Conservation (phyloP, 2,113 vertebrate species). For the Serilophus lunatus region DNA sequence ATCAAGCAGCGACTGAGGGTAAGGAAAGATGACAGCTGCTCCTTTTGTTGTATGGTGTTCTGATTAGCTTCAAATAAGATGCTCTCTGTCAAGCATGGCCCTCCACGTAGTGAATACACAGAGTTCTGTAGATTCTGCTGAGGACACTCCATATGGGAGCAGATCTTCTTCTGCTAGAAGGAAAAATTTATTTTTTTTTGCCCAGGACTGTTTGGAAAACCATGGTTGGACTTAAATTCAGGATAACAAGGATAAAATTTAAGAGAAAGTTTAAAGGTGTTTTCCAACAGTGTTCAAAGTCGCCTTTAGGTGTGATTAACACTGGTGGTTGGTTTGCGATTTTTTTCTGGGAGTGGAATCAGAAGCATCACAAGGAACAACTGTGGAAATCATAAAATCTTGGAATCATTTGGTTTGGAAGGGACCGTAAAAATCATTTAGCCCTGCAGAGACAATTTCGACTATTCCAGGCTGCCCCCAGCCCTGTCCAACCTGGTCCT, state of each 20-base stretch:
- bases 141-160: neutral
- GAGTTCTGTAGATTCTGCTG: neutral
- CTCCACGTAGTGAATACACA: neutral
- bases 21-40: conserved; percentile 26
- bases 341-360: neutral
- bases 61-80: conserved; percentile 11
- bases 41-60: neutral
- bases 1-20: neutral
- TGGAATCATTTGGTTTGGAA: neutral
- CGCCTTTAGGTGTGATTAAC: neutral
- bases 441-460: neutral
- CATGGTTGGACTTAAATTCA: neutral
- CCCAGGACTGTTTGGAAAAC: neutral
- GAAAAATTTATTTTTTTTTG: neutral
- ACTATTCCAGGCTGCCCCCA: neutral
- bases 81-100: neutral
- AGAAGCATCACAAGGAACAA: neutral
- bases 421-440: neutral
- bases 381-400: neutral
- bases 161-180: neutral
- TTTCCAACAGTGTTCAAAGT: neutral
- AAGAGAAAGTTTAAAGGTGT: neutral
- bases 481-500: neutral
- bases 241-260: neutral
- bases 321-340: neutral